These are phyloP conservation scores for Sebastes trivittatus DNA, from an alignment of 2,797 vertebrate species.

Conservation along the genomic window DNA sequence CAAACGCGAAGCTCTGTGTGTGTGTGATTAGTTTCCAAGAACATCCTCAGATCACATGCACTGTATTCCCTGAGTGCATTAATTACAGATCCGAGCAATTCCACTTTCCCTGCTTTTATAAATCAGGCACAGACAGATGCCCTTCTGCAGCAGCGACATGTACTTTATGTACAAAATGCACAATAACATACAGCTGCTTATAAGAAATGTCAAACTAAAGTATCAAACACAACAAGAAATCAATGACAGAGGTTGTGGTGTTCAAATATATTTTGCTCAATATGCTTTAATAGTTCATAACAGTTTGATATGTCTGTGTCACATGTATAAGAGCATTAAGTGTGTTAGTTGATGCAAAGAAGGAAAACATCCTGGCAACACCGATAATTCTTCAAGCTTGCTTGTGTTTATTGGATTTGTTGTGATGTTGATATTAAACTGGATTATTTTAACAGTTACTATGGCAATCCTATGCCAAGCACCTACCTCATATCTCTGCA, in stretches of 20 bases:
- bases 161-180: not conserved
- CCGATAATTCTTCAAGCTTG: not conserved
- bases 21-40: constrained; percentile 69
- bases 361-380: not conserved
- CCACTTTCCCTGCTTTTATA: constrained; percentile 24
- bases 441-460: constrained; percentile 1
- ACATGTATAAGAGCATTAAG: not conserved
- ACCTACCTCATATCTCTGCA: not conserved
- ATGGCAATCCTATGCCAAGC: not conserved
- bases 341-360: not conserved
- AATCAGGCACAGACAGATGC: constrained; percentile 3
- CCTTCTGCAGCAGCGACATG: not conserved
- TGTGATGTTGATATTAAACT: constrained; percentile 3
- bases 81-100: constrained; percentile 66
- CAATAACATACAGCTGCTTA: not conserved
- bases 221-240: not conserved
- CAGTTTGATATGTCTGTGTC: not conserved
- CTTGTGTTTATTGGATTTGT: constrained; percentile 3
- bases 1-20: constrained; percentile 28
- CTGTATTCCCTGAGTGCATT: constrained; percentile 61
- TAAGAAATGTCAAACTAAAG: not conserved
- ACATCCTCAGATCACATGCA: constrained; percentile 61
- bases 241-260: not conserved
- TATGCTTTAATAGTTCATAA: not conserved
- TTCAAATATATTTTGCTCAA: not conserved